Evolutionary conservation across 2,797 vertebrate genomes (phyloP).

Genomic region (Kryptolebias ocellatus): DNA sequence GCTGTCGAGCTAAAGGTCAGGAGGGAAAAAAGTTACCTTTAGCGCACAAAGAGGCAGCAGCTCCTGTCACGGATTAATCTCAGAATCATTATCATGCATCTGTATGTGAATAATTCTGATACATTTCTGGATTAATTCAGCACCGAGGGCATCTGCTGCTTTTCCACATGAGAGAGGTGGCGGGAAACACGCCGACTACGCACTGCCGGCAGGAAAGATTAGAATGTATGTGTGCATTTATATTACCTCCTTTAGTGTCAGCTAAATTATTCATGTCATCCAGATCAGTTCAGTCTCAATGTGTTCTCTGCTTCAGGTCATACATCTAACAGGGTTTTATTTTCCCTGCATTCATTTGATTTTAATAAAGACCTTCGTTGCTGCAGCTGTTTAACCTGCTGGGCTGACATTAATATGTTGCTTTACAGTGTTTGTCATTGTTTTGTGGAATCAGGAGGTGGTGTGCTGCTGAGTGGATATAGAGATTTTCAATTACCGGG

Average conservation of each 20-base stretch:
- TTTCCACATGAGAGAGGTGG: conserved; percentile 53
- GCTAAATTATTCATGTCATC: conserved; percentile 86
- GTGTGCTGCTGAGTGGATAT: conserved; percentile 48
- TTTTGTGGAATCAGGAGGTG: conserved; percentile 61
- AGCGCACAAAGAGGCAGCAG: conserved; percentile 25
- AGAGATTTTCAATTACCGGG: conserved; percentile 64
- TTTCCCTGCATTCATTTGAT: conserved; percentile 69
- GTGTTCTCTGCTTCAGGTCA: conserved; percentile 69
- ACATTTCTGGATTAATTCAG: conserved; percentile 80
- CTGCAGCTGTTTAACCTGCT: conserved; percentile 20
- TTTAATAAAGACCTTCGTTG: conserved; percentile 76
- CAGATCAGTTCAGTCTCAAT: conserved; percentile 76
- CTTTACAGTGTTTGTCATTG: conserved; percentile 65
- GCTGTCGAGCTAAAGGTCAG: conserved; percentile 72
- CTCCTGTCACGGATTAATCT: conserved; percentile 74
- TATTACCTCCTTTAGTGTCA: conserved; percentile 84
- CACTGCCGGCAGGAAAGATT: conserved; percentile 72
- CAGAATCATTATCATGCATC: conserved; percentile 78
- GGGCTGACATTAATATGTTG: conserved; percentile 63
- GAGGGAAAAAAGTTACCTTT: conserved; percentile 35
- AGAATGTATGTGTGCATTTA: conserved; percentile 87
- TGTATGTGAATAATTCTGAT: conserved; percentile 80
- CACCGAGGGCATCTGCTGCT: conserved; percentile 47
- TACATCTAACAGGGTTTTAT: conserved; percentile 60
- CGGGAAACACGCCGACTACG: conserved; percentile 63